A percentile compares a stretch with the other conserved stretches of the same genome.
phyloP scores from a whole-genome alignment of 2,113 vertebrate species.

The Smithornis capensis region DNA sequence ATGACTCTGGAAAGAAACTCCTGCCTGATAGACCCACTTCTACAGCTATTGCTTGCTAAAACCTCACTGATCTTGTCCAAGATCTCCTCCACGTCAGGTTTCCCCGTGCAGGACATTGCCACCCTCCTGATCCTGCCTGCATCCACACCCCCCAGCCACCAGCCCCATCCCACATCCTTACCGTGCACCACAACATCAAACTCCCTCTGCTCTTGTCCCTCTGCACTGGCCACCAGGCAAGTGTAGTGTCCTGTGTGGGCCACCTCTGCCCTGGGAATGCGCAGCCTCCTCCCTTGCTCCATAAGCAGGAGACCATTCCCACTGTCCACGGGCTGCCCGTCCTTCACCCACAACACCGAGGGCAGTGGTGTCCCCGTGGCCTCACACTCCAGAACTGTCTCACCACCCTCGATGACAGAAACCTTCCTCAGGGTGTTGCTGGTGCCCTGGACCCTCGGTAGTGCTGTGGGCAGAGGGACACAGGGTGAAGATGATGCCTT shows the following conservation, averaged over 20 bases:
- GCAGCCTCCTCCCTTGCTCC: constrained; percentile 35
- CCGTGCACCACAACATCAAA: constrained; percentile 68
- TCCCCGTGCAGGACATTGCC: constrained; percentile 47
- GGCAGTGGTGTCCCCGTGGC: not conserved
- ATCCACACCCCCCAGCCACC: not conserved
- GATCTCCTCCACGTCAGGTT: not conserved
- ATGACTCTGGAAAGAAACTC: not conserved
- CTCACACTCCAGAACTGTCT: constrained; percentile 58
- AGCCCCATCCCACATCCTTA: not conserved
- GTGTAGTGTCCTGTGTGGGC: constrained; percentile 59
- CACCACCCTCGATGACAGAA: constrained; percentile 17
- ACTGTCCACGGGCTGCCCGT: not conserved
- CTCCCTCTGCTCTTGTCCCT: constrained; percentile 48
- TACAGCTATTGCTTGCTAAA: not conserved
- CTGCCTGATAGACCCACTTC: not conserved
- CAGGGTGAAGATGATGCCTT: not conserved
- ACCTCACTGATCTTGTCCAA: not conserved
- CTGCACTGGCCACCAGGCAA: constrained; percentile 51
- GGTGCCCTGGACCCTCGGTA: constrained; percentile 12
- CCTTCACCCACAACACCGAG: constrained; percentile 60
- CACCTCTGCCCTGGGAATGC: constrained; percentile 19
- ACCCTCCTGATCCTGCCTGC: not conserved
- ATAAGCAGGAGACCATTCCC: not conserved
- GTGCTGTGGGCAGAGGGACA: constrained; percentile 10
- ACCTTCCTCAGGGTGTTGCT: not conserved